phyloP scores from a whole-genome alignment of 1,140 invertebrate species.

The Drosophila murphyi region DNA sequence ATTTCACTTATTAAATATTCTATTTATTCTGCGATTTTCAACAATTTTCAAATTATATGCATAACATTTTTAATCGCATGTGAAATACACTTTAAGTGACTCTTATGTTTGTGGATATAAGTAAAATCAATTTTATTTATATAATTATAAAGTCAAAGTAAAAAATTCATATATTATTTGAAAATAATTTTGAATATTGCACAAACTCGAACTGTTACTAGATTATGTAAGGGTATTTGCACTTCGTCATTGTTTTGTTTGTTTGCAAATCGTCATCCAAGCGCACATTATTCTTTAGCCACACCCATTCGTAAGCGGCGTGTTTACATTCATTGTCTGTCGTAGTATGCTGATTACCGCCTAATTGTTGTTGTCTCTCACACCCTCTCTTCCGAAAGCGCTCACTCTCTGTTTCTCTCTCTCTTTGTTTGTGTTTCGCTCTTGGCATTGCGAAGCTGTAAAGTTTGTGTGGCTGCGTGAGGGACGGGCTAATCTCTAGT shows the following conservation, averaged over 20 bases:
- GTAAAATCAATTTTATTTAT: too few species aligned
- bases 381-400: background rate
- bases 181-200: too few species aligned
- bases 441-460: conserved; percentile 54
- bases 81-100: too few species aligned
- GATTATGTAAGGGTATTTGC: conserved; percentile 5
- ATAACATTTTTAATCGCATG: too few species aligned
- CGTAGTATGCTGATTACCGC: conserved; percentile 35
- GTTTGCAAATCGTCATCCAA: conserved; percentile 63
- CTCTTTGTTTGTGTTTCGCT: background rate
- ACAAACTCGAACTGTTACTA: background rate
- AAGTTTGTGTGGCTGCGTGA: conserved; percentile 49
- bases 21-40: too few species aligned
- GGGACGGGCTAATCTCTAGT: conserved; percentile 61
- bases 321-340: conserved; percentile 32
- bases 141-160: too few species aligned
- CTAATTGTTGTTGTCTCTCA: conserved; percentile 62
- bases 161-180: too few species aligned
- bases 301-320: conserved; percentile 7
- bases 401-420: background rate
- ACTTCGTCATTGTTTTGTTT: conserved; percentile 28
- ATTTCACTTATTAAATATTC: too few species aligned
- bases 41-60: too few species aligned
- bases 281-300: conserved; percentile 60
- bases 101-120: too few species aligned